Base-by-base conservation (phyloP, 2,797 vertebrate genomes). In the Gallinago nigripennis region DNA sequence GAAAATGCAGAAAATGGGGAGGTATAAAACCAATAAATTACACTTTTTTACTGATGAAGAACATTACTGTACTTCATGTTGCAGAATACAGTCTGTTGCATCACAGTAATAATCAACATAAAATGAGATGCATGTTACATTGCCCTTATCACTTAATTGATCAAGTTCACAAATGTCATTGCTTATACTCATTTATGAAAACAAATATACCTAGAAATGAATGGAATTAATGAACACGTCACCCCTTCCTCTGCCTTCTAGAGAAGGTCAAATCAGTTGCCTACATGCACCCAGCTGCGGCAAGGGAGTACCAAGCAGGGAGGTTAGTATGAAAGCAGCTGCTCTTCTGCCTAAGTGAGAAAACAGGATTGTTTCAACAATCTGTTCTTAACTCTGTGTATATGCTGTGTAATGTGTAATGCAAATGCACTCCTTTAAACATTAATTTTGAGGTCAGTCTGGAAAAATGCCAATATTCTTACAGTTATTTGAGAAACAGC, bases 181-280 rank as follows among this genome's bases (percentile, higher is more conserved):
- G 77, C 84, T 97, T 97, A 87, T 71, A 73, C 53, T 28, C 71
- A 84, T 90, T 95, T 95, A 58, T 25, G 60, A 81, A 97, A 97
- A 97, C 83, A 97, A 95, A 94, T 89, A 90, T 33, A 66, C 57
- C 65, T 85, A 91, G 91, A 96, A 94, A 95, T 90, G 66, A 95
- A 89, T 57, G 56, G 79, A 94, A 71, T 93, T 92, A 86, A 88
- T 95, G 56, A 80, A 56, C 48, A 69, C 53, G 43, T 93, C 58
- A 77, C n/a, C 33, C 25, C 19, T 66, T n/a, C 8, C 20, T 75
- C 45, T 72, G 51, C 11, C 48, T 88, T 90, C 82, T 45, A 71
- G 41, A 35, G 21, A 31, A 83, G 73, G 37, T 16, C 54, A 73
- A 28, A 76, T 76, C 39, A 46, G 53, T 46, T 94, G 30, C 25